phyloP scores from a whole-genome alignment of 2,888 invertebrate species.

The Polylopha cassiicola region DNA sequence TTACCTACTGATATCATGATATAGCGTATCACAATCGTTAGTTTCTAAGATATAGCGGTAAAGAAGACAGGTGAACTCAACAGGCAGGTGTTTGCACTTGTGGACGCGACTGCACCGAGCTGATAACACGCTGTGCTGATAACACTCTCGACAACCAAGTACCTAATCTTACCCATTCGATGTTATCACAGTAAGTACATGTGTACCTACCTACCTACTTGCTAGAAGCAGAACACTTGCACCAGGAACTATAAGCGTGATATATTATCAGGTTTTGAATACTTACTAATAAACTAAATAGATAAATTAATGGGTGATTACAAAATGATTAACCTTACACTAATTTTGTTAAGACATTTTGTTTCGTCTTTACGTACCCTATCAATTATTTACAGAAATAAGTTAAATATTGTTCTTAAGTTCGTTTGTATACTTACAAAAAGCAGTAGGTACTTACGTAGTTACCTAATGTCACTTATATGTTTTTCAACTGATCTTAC shows the following conservation, averaged over 20 bases:
- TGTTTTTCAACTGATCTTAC: too few relatives aligned
- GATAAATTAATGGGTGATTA: too few relatives aligned
- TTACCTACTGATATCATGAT: slow-evolving; percentile 13
- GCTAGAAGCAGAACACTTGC: slow-evolving; percentile 2
- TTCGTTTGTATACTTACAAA: too few relatives aligned
- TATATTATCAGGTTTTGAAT: not conserved
- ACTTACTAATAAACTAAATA: too few relatives aligned
- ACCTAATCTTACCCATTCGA: slow-evolving; percentile 6
- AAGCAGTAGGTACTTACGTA: too few relatives aligned
- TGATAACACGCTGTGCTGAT: slow-evolving; percentile 60
- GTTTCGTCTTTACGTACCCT: too few relatives aligned
- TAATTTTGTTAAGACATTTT: too few relatives aligned
- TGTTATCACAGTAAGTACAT: slow-evolving; percentile 9
- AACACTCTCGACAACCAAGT: slow-evolving; percentile 33
- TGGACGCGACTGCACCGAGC: slow-evolving; percentile 52
- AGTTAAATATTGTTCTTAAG: too few relatives aligned
- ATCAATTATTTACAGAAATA: too few relatives aligned
- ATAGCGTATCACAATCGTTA: too few relatives aligned
- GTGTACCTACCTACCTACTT: slow-evolving; percentile 10
- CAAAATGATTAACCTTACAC: too few relatives aligned
- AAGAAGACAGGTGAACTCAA: slow-evolving; percentile 56
- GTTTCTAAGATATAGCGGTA: slow-evolving; percentile 39
- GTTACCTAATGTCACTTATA: too few relatives aligned
- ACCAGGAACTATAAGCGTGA: not conserved
- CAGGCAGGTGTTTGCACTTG: slow-evolving; percentile 69